Evolutionary conservation across 2,888 invertebrate genomes (phyloP).

Genomic region (Epinotia ramella): DNA sequence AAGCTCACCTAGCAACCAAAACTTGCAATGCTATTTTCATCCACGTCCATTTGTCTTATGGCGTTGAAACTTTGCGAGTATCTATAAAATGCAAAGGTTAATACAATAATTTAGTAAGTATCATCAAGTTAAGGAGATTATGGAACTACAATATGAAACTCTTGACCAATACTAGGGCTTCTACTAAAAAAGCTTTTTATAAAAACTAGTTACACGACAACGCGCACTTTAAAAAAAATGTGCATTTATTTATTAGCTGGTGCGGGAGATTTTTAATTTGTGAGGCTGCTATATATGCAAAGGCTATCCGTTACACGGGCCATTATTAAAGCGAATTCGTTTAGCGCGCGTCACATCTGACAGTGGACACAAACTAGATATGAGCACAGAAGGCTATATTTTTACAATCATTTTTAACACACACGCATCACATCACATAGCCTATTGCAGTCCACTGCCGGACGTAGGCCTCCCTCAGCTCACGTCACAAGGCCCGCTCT

Average conservation of each 20-base stretch:
- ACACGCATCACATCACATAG: too few relatives aligned
- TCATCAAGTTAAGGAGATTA: too few relatives aligned
- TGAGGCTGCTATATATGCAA: conserved; percentile 41
- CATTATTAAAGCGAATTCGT: conserved; percentile 37
- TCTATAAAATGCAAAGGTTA: too few relatives aligned
- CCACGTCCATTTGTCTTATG: too few relatives aligned
- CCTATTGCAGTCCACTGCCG: too few relatives aligned
- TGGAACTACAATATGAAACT: too few relatives aligned
- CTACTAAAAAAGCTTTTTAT: not conserved
- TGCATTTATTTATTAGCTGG: conserved; percentile 27
- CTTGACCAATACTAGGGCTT: not conserved
- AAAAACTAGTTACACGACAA: not conserved
- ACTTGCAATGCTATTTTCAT: too few relatives aligned
- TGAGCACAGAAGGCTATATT: not conserved
- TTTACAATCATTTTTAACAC: not conserved
- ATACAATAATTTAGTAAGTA: too few relatives aligned
- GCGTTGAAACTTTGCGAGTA: too few relatives aligned
- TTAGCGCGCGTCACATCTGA: conserved; percentile 34
- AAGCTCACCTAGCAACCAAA: too few relatives aligned
- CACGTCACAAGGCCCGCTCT: too few relatives aligned
- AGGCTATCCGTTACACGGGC: conserved; percentile 37
- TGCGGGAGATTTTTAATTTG: conserved; percentile 36
- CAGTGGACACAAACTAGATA: not conserved
- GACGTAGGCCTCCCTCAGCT: too few relatives aligned
- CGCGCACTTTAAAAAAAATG: conserved; percentile 15